Base-by-base conservation (phyloP, 1,140 invertebrate species). In the Eufriesea mexicana region DNA sequence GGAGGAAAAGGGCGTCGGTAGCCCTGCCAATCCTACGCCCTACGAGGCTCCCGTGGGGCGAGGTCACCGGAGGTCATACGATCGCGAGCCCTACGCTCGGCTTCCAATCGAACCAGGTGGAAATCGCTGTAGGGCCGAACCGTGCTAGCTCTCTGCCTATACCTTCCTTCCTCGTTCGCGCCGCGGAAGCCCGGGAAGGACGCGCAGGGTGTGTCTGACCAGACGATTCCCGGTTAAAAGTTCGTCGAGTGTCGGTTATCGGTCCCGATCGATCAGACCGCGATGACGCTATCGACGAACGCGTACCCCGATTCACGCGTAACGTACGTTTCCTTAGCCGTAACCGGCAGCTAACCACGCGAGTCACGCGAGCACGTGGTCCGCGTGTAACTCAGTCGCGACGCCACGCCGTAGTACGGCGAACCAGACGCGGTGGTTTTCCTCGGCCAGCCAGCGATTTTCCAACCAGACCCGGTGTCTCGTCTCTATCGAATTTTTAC, bases 1-100 rank as follows among this genome's bases (percentile, higher is more conserved):
- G 62, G 79, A 84, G 77, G 79, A 86, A 89, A 84, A 89, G 88
- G 81, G 90, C 80, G 80, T 73, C 78, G 80, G 70, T 93, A 91
- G 86, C 90, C 91, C 91, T 89, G 87, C 84, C 90, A 93, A 88
- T 91, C 82, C 81, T 87, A 84, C 87, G 88, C 90, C 84, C 79
- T 80, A 79, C 90, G 86, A 84, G 87, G 85, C 79, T 89, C 91
- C 90, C 92, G 91, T 93, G 91, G 93, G 93, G 92, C 92, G 93
- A 92, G 92, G 93, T 94, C 92, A 93, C 92, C 90, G 78, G 93
- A 93, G 93, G 93, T 94, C 93, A 94, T 89, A 89, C 93, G 91
- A 92, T 93, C 89, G 89, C 90, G 89, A 92, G 89, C 84, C 88
- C 91, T 83, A 88, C 85, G 86, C 80, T 71, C 35, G 35, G 66